A percentile compares a stretch with the other conserved stretches of the same genome.
phyloP scores from a whole-genome alignment of 2,888 invertebrate genomes.

The Apamea crenata region DNA sequence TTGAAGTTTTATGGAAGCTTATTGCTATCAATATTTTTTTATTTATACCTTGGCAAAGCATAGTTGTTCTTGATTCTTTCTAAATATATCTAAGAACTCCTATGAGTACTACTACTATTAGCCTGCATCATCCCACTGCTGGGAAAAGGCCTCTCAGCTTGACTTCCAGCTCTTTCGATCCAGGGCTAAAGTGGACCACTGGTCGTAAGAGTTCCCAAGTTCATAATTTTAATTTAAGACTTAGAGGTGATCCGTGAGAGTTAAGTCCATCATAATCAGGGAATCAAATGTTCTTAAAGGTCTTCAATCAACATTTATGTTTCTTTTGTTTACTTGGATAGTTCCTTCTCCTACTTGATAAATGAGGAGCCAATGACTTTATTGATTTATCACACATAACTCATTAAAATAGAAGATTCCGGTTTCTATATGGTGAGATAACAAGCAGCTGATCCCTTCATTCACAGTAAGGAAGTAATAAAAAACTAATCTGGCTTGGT shows the following conservation, averaged over 20 bases:
- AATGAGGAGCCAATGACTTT: not conserved
- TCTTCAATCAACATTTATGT: not conserved
- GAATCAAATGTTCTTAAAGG: not conserved
- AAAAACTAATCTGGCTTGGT: slow-evolving; percentile 36
- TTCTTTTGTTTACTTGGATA: not conserved
- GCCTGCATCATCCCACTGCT: not conserved
- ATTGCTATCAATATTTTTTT: not conserved
- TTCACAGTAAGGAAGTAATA: slow-evolving; percentile 55
- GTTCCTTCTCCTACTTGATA: not conserved
- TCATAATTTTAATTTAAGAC: not conserved
- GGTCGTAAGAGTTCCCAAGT: not conserved
- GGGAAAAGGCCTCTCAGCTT: not conserved
- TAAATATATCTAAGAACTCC: not conserved
- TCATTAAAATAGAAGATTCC: slow-evolving; percentile 7
- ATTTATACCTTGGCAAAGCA: not conserved
- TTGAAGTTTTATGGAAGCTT: not conserved
- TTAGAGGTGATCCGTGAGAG: not conserved
- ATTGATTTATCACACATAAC: slow-evolving; percentile 14
- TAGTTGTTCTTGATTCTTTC: not conserved
- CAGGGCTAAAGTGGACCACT: not conserved
- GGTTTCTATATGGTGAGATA: slow-evolving; percentile 14
- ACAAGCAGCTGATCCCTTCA: slow-evolving; percentile 47
- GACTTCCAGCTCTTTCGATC: not conserved
- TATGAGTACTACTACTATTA: not conserved
- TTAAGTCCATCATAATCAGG: not conserved